Base-by-base conservation (phyloP, 2,797 vertebrate species). In the Gadopsis bispinosus region DNA sequence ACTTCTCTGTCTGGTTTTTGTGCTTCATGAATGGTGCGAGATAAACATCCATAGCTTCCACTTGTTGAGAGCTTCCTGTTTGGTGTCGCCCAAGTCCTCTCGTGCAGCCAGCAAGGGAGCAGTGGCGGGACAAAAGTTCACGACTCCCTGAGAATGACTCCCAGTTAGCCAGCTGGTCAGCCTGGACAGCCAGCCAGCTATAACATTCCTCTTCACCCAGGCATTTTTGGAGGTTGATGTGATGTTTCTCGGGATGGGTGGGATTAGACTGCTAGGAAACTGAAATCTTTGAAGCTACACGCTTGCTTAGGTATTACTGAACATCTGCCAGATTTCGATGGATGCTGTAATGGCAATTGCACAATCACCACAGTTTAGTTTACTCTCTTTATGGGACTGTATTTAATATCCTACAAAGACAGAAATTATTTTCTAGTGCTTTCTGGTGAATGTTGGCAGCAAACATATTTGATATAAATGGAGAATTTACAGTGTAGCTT, bases 1-100 rank as follows among this genome's bases (percentile, higher is more conserved):
- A 71, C 86, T 87, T 66, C 67, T 84, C 78, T 56, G 80, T 88
- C 89, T 89, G 79, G 51, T 69, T 85, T 81, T 86, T 66, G 73
- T 80, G 73, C 83, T 70, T 91, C 89, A 94, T 93, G 88, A 93
- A 94, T 94, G 87, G 90, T 3, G 75, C 56, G 85, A 89, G 89
- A 92, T 94, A 95, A 95, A 95, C 93, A 94, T 94, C 89, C 91
- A 94, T 93, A 92, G 92, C 88, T 86, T 94, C 91, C 86, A 92
- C 91, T 94, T 93, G 92, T 91, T 89, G 90, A 91, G 86, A 19
- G 47, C 85, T 95, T 96, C 95, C 95, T 95, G 95, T 96, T 95
- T 95, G 91, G 91, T 95, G 95, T 94, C 87, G 89, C 92, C 90
- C 90, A 89, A 93, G 90, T 92, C 86, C 89, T 92, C 84, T 87